Evolutionary conservation across 2,113 vertebrate species (phyloP), one percentile per base, ranked within the genome.

Genomic region (Natator depressus): DNA sequence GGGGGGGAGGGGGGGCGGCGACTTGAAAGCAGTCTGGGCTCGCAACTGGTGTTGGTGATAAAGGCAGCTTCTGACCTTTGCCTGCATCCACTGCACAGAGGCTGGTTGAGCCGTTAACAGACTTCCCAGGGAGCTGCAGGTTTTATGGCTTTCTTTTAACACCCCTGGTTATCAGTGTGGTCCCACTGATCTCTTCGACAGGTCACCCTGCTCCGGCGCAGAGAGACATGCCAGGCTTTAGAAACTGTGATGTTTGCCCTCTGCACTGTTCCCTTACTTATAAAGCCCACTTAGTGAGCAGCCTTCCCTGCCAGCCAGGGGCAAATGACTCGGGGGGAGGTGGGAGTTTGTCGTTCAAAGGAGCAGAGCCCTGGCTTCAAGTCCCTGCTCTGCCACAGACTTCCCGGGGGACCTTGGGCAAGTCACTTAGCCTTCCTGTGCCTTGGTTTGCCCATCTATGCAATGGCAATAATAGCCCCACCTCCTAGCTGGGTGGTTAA

Each of bases 161-260:
- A 29, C 89, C 89, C 91, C 89, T 8, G 78, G 87, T 93, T 94
- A 95, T 94, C 97, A 19, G 1, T 16, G 0, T 13, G 6, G 95
- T 90, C 91, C 79, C 89, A 93, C 79, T 84, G 94, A 94, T 95
- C 95, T 87, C 83, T 97, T 91, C 96, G 90, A 95, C 95, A 47
- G 1, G 95, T 46, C 0, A 22, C 95, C 19, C 14, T 82, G 19
- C 22, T 24, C 20, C 0, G 89, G 42, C 14, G 59, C 59, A 62
- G 59, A 62, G 1, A 81, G 84, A 57, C 57, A 79, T n/a, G 51
- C 6, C 0, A 54, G 4, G 25, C 87, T 76, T 89, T 1, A 7
- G 8, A 0, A 93, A 80, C 29, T 6, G 12, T 62, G 12, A 6
- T 62, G 59, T 35, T 35, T 62, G 59, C 59, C 27, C 59, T 62